A percentile compares a stretch with the other conserved stretches of the same genome.
Conservation (phyloP, 2,888 invertebrate genomes). For the Scelioninae gen. 1 region DNA sequence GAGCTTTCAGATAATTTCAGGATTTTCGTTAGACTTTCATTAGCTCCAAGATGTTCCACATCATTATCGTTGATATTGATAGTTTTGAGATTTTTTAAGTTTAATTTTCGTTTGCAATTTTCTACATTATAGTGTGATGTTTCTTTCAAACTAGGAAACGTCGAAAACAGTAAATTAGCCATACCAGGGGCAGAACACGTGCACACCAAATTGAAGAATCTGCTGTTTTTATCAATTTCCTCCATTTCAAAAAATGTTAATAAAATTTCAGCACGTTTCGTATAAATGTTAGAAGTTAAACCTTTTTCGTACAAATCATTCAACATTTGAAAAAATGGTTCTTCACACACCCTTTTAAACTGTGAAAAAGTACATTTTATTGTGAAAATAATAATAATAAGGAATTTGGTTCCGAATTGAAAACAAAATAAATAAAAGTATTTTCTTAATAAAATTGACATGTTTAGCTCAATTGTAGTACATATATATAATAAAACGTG, state of each 20-base stretch:
- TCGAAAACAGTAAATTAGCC: neutral
- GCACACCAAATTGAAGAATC: neutral
- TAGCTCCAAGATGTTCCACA: neutral
- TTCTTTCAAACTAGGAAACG: neutral
- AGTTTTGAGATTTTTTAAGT: neutral
- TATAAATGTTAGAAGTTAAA: neutral
- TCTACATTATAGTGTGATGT: neutral
- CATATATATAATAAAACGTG: too few relatives aligned
- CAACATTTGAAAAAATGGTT: neutral
- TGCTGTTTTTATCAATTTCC: neutral
- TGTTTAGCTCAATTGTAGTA: too few relatives aligned
- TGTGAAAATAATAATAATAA: too few relatives aligned
- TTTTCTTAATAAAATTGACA: too few relatives aligned
- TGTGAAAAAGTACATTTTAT: too few relatives aligned
- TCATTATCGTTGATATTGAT: neutral
- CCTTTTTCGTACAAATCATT: neutral
- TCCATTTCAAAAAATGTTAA: neutral
- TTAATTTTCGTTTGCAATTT: neutral
- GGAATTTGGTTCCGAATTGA: too few relatives aligned
- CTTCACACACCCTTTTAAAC: neutral
- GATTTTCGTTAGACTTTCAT: neutral
- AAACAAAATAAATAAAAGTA: too few relatives aligned
- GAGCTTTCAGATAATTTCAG: neutral
- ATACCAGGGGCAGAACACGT: neutral
- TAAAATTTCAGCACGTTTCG: neutral